These are phyloP conservation scores for Seriola dumerili DNA, from an alignment of 2,113 vertebrate genomes.

Conservation along the genomic window DNA sequence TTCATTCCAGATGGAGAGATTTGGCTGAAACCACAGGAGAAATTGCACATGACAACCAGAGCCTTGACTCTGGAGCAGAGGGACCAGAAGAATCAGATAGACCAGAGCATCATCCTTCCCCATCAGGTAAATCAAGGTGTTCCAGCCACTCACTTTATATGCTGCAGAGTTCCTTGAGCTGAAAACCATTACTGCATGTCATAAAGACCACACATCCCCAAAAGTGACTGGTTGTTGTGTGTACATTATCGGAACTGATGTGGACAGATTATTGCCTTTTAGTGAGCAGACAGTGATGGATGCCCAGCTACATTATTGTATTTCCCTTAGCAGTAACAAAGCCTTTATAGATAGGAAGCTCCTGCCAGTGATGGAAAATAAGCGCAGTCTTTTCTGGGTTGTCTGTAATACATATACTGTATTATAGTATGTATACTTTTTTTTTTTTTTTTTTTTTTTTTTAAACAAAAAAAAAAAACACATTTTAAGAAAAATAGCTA, in stretches of 20 bases:
- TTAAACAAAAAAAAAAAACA: too few species aligned
- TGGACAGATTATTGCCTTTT: constrained; percentile 42
- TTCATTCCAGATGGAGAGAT: constrained; percentile 83
- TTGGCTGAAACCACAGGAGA: constrained; percentile 85
- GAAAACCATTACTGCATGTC: neutral
- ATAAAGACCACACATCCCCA: neutral
- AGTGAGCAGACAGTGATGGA: constrained; percentile 58
- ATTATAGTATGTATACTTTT: too few species aligned
- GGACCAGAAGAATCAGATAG: constrained; percentile 65
- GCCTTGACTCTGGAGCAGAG: constrained; percentile 67
- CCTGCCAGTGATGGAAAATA: constrained; percentile 14
- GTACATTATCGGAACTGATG: constrained; percentile 32
- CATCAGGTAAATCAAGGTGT: constrained; percentile 61
- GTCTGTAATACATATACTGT: neutral
- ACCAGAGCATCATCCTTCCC: constrained; percentile 46
- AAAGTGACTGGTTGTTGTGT: constrained; percentile 29
- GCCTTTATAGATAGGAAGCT: constrained; percentile 9
- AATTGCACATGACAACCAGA: constrained; percentile 69
- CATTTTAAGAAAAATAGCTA: too few species aligned
- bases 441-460: too few species aligned
- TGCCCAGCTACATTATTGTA: constrained; percentile 35
- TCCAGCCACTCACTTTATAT: neutral
- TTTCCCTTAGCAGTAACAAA: constrained; percentile 34
- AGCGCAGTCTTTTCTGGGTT: neutral
- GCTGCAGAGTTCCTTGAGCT: neutral